Evolutionary conservation across 1,140 invertebrate genomes (phyloP), one percentile per base, ranked within the genome.

Genomic region (Nautilus pompilius): DNA sequence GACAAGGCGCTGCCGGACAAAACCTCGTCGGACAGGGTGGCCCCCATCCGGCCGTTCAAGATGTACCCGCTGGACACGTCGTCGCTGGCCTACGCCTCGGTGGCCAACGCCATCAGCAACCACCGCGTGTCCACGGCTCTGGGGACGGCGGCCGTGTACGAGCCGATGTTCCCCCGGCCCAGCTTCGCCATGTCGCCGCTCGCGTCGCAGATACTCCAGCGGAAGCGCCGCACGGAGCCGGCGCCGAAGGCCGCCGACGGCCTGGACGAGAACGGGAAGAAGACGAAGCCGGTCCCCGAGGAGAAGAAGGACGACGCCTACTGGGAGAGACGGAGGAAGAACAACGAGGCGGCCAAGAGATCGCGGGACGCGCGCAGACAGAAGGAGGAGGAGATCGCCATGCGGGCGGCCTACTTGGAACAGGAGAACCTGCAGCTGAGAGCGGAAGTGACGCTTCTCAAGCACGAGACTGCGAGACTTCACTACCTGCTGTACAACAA

Each of bases 401-500:
- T 80, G 45, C 64, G 80, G 5, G 80, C 76, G 17, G 78, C 78
- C 10, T 75, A 75, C 29, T 65, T 83, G n/a, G 82, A 83, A 66
- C 80, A 82, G 62, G 82, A 83, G 68, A 83, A 83, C 67, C 60
- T 81, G 5, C 79, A 82, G 69, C 62, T 83, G 24, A 58, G 77
- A 13, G 79, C 80, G 22, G 72, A 82, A 63, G 77, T 81, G 1
- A 73, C 75, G 20, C 69, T 79, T 8, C 66, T 82, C 28, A 79
- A 79, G 62, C 75, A 70, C 34, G 79, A 82, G 63, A 77, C 77
- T 5, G 82, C 83, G 0, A 85, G 84, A 60, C 77, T 89, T 2
- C 77, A 85, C 41, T 86, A 84, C 73, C 80, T 87, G 80, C 60
- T 87, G 55, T 87, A 86, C 66, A 83, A 79, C 61, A 75, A 75